Evolutionary conservation across 2,797 vertebrate species (phyloP).

Genomic region (Chelidonichthys spinosus): DNA sequence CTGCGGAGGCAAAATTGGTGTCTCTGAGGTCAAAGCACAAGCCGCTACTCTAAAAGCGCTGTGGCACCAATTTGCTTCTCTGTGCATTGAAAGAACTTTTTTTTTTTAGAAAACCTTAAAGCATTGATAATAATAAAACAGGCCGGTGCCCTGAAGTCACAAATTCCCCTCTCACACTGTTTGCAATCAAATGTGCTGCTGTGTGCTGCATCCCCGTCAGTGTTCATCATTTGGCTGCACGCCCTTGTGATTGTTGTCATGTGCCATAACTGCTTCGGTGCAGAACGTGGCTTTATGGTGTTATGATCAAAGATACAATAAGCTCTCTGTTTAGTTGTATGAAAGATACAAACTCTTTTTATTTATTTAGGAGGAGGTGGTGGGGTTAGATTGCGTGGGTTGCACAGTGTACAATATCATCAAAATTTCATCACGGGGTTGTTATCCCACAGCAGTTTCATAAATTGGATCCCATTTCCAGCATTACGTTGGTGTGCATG

Average conservation of each 20-base stretch:
- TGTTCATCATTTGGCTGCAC: neutral
- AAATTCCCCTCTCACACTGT: neutral
- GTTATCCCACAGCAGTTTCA: neutral
- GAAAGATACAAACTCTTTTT: neutral
- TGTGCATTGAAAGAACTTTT: neutral
- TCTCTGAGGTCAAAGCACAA: neutral
- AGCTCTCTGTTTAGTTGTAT: neutral
- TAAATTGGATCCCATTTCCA: constrained; percentile 31
- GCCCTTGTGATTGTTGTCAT: neutral
- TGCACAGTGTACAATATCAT: constrained; percentile 9
- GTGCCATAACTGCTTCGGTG: neutral
- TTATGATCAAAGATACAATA: neutral
- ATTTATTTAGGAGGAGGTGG: neutral
- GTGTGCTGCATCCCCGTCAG: neutral
- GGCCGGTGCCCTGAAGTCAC: neutral
- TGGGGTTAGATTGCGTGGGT: neutral
- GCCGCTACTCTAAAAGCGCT: neutral
- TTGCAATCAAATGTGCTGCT: neutral
- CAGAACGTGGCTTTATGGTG: neutral
- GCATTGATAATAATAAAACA: neutral
- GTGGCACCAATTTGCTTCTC: constrained; percentile 8
- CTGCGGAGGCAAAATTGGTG: neutral
- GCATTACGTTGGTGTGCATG: neutral
- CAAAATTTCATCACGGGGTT: constrained; percentile 5
- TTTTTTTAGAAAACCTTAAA: neutral